phyloP scores from a whole-genome alignment of 2,888 invertebrate species.

The Thereva nobilitata region DNA sequence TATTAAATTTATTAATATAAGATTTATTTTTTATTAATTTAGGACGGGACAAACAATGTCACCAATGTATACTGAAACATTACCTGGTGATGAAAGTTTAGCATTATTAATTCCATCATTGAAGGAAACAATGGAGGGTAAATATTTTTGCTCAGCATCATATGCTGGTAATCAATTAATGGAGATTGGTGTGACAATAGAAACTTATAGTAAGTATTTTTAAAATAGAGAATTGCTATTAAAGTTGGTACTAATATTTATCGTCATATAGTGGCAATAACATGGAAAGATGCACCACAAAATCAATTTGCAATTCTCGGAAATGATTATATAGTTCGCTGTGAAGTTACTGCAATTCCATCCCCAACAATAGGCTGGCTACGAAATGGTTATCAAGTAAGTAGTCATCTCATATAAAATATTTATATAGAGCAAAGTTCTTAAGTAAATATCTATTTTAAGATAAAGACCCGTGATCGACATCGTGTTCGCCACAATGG shows the following conservation, averaged over 20 bases:
- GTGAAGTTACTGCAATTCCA: slow-evolving; percentile 83
- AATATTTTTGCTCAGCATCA: slow-evolving; percentile 79
- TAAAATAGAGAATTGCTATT: not conserved
- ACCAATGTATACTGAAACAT: slow-evolving; percentile 69
- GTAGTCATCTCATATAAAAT: slow-evolving; percentile 42
- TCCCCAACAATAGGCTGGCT: slow-evolving; percentile 86
- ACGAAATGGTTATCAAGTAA: slow-evolving; percentile 72
- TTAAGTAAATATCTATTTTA: not conserved
- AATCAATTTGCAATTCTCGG: slow-evolving; percentile 81
- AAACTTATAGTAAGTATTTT: slow-evolving; percentile 68
- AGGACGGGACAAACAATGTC: slow-evolving; percentile 60
- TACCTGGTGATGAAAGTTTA: slow-evolving; percentile 67
- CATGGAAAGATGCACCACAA: slow-evolving; percentile 82
- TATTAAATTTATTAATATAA: no score
- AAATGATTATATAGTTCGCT: slow-evolving; percentile 75
- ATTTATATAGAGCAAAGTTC: slow-evolving; percentile 5
- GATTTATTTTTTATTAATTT: slow-evolving; percentile 1
- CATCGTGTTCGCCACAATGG: slow-evolving; percentile 55
- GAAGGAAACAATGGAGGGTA: slow-evolving; percentile 76
- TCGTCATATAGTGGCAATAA: slow-evolving; percentile 72
- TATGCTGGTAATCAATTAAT: slow-evolving; percentile 73
- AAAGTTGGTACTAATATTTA: not conserved
- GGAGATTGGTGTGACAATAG: slow-evolving; percentile 69
- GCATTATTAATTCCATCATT: slow-evolving; percentile 76
- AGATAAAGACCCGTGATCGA: no score